Evolutionary conservation across 2,888 invertebrate species (phyloP).

Genomic region (Leptinotarsa haldemani): DNA sequence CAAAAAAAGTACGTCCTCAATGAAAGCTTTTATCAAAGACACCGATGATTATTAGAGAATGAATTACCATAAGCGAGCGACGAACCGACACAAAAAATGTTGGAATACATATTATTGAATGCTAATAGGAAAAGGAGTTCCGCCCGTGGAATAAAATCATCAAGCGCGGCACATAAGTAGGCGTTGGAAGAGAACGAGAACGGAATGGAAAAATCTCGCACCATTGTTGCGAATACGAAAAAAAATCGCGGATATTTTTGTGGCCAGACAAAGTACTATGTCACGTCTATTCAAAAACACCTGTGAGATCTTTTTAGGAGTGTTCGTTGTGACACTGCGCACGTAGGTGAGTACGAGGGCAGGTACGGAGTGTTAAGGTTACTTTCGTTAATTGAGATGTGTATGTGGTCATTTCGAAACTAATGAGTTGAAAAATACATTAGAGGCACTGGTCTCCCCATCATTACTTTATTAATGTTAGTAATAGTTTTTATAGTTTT

Average conservation of each 20-base stretch:
- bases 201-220: slow-evolving; percentile 50
- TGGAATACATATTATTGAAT: slow-evolving; percentile 59
- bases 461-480: too few species aligned
- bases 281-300: slow-evolving; percentile 52
- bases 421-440: neutral
- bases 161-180: slow-evolving; percentile 41
- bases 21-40: slow-evolving; percentile 36
- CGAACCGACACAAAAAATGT: slow-evolving; percentile 43
- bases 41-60: slow-evolving; percentile 39
- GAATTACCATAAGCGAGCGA: slow-evolving; percentile 46
- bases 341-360: slow-evolving; percentile 14
- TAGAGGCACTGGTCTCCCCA: neutral
- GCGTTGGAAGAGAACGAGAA: slow-evolving; percentile 50
- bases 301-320: slow-evolving; percentile 50
- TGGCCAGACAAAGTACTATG: slow-evolving; percentile 48
- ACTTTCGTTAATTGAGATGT: slow-evolving; percentile 15
- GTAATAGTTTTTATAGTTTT: too few species aligned
- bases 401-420: neutral
- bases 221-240: slow-evolving; percentile 51
- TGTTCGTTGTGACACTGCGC: slow-evolving; percentile 26
- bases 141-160: slow-evolving; percentile 49
- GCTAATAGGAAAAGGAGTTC: slow-evolving; percentile 59
- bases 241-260: slow-evolving; percentile 54
- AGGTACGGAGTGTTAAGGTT: neutral
- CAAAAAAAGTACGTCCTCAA: slow-evolving; percentile 20